These are phyloP conservation scores for Hippopotamyrus pictus DNA, from an alignment of 2,797 vertebrate genomes.

Conservation along the genomic window DNA sequence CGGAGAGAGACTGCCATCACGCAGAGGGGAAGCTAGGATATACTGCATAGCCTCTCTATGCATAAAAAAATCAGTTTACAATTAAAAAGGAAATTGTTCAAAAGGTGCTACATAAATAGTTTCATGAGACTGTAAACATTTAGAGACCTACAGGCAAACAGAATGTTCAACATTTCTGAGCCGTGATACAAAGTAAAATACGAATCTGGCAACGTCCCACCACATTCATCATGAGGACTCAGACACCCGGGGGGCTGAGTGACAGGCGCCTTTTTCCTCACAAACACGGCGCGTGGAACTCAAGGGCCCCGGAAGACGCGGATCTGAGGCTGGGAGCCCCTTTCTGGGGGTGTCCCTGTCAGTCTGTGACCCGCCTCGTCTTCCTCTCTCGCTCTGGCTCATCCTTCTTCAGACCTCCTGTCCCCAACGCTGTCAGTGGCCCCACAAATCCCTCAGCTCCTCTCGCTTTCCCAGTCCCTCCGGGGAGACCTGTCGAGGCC, in stretches of 20 bases:
- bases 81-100: neutral
- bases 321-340: neutral
- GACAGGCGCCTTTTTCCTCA: neutral
- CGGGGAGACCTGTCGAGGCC: neutral
- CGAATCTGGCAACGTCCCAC: neutral
- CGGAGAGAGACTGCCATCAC: neutral
- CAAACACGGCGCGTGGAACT: neutral
- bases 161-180: neutral
- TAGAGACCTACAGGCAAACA: neutral
- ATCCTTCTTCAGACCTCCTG: neutral
- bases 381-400: neutral
- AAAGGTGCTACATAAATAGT: neutral
- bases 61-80: neutral
- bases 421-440: neutral
- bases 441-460: neutral
- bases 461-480: neutral
- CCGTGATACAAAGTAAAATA: neutral
- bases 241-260: neutral
- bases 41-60: neutral
- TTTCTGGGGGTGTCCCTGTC: neutral
- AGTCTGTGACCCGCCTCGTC: neutral
- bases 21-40: neutral
- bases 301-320: neutral
- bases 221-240: neutral
- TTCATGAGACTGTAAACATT: neutral